Percentiles rank a stretch among this genome's conserved stretches.
Conservation (phyloP, 2,888 invertebrate genomes). For the Tinea pellionella region DNA sequence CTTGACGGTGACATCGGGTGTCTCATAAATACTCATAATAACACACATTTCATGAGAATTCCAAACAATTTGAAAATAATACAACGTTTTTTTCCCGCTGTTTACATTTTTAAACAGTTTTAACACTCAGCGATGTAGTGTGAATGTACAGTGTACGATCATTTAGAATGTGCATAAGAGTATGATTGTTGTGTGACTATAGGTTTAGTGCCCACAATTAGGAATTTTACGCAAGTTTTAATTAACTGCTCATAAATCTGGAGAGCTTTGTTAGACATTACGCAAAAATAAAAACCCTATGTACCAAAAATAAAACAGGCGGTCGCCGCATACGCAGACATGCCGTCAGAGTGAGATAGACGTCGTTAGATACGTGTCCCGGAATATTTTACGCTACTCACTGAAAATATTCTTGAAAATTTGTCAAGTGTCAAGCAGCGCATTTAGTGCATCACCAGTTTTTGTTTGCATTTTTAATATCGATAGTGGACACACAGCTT, state of each 20-base stretch:
- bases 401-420: constrained; percentile 30
- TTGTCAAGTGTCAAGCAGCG: constrained; percentile 17
- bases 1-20: background rate
- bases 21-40: background rate
- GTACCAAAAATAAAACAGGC: constrained; percentile 39
- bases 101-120: too few relatives aligned
- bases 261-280: constrained; percentile 28
- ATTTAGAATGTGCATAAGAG: background rate
- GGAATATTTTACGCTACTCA: constrained; percentile 29
- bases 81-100: too few relatives aligned
- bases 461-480: constrained; percentile 16
- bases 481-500: background rate
- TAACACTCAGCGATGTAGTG: too few relatives aligned
- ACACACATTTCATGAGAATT: background rate
- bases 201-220: constrained; percentile 2
- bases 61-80: background rate
- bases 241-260: constrained; percentile 28
- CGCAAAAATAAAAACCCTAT: constrained; percentile 32
- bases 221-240: constrained; percentile 16
- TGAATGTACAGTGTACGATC: background rate
- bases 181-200: background rate
- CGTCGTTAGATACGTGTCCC: constrained; percentile 22
- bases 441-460: constrained; percentile 18
- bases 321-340: constrained; percentile 28
- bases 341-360: constrained; percentile 21